Percentiles rank a stretch among this genome's conserved stretches.
phyloP scores from a whole-genome alignment of 2,113 vertebrate species.

The Trichomycterus rosablanca region DNA sequence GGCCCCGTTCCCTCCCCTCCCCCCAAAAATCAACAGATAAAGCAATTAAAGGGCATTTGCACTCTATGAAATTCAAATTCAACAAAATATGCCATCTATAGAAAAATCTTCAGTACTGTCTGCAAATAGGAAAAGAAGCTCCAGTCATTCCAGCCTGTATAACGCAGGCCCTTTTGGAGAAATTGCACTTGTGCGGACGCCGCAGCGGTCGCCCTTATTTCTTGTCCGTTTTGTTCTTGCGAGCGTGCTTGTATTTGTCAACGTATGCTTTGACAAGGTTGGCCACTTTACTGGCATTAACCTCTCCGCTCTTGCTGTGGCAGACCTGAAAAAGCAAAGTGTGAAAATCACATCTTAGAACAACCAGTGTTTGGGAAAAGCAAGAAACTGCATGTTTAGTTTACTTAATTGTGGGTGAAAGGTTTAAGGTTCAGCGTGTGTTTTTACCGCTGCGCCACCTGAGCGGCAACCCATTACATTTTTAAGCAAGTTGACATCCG shows the following conservation, averaged over 20 bases:
- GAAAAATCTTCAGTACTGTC: slow-evolving; percentile 43
- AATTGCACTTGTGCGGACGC: slow-evolving; percentile 90
- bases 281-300: slow-evolving; percentile 93
- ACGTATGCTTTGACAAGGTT: slow-evolving; percentile 96
- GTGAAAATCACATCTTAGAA: neutral
- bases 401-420: too few species aligned
- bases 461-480: too few species aligned
- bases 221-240: slow-evolving; percentile 78
- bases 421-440: too few species aligned
- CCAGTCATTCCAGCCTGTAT: slow-evolving; percentile 64
- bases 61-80: slow-evolving; percentile 47
- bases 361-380: too few species aligned
- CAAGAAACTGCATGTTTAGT: too few species aligned
- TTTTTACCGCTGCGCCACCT: too few species aligned
- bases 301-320: slow-evolving; percentile 97
- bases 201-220: slow-evolving; percentile 40
- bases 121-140: slow-evolving; percentile 77
- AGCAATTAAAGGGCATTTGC: slow-evolving; percentile 47
- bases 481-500: too few species aligned
- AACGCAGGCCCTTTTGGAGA: slow-evolving; percentile 69
- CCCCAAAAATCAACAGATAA: slow-evolving; percentile 11
- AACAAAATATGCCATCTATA: slow-evolving; percentile 48
- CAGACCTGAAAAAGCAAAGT: slow-evolving; percentile 73
- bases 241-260: slow-evolving; percentile 93
- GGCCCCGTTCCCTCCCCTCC: neutral